Evolutionary conservation across 2,797 vertebrate genomes (phyloP), one percentile per base, ranked within the genome.

Genomic region (Calcarius lapponicus): DNA sequence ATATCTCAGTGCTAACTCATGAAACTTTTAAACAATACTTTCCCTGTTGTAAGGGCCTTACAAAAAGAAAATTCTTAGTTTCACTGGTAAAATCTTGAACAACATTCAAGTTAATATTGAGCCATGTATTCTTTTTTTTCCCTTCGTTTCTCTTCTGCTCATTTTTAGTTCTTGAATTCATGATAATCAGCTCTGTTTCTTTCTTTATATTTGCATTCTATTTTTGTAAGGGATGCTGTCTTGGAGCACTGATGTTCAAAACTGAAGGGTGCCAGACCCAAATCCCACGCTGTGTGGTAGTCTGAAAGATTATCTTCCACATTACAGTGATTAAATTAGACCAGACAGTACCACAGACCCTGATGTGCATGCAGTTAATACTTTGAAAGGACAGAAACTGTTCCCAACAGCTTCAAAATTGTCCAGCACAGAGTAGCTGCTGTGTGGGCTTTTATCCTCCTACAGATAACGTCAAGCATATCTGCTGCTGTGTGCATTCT

Each of bases 331-430:
- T 96, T 96, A 97, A 96, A 96, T 84, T 69, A 72, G 91, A 53
- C 79, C 93, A 97, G 91, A 92, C 94, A 94, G 91, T 84, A 87
- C 70, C 75, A 75, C 43, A 84, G 74, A 74, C 92, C 56, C 78
- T 96, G 81, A 90, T 89, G 91, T 64, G 92, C 29, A 6, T 87
- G 88, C 73, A 71, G 88, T 82, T 85, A 95, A 95, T 81, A 88
- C 96, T 97, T 93, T 83, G 92, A 97, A 97, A 94, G 93, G 95
- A 91, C 72, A 80, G 90, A 90, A 61, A 86, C 72, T 45, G 74
- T 82, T 95, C 75, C 88, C 48, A 96, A 80, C 67, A 91, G 86
- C 80, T 94, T 96, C 90, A 87, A 86, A 96, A 96, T 42, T 95
- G 96, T 92, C 82, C 70, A 91, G 85, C 78, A 80, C 93, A 91